Percentiles rank a stretch among this genome's conserved stretches.
Evolutionary conservation across 2,113 vertebrate genomes (phyloP).

Genomic region (Coptodon bakossiorum): DNA sequence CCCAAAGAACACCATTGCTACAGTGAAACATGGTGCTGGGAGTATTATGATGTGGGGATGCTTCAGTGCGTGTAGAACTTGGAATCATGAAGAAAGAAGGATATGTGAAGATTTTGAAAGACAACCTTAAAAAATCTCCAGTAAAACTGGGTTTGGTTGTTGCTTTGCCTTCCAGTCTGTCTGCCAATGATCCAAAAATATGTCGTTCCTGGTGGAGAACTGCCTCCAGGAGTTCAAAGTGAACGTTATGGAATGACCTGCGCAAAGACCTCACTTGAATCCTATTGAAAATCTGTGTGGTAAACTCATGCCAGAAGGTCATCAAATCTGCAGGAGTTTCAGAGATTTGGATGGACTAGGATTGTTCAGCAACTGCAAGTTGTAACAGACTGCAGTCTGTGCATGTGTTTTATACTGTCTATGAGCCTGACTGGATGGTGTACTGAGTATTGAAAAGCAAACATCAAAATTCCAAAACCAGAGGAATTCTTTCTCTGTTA

Average conservation of each 20-base stretch:
- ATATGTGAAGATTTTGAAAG: not conserved
- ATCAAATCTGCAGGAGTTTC: not conserved
- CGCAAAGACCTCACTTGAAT: not conserved
- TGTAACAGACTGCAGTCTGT: not conserved
- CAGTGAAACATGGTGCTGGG: not conserved
- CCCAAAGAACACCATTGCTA: not conserved
- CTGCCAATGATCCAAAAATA: not conserved
- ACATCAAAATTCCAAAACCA: not conserved
- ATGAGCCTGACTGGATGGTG: not conserved
- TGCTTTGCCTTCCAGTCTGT: not conserved
- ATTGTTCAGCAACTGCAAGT: not conserved
- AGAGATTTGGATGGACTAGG: not conserved
- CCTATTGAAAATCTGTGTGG: not conserved
- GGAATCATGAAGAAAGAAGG: not conserved
- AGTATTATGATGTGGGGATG: not conserved
- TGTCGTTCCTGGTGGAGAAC: not conserved
- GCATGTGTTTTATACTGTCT: too few species aligned
- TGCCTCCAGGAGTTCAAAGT: not conserved
- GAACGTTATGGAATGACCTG: not conserved
- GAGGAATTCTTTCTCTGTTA: not conserved
- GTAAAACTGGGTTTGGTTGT: not conserved
- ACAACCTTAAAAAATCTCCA: not conserved
- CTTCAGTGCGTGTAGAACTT: not conserved
- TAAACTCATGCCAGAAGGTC: not conserved
- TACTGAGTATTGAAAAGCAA: not conserved